A percentile compares a stretch with the other conserved stretches of the same genome.
phyloP scores from a whole-genome alignment of 2,888 invertebrate species.

The Encarsia formosa region DNA sequence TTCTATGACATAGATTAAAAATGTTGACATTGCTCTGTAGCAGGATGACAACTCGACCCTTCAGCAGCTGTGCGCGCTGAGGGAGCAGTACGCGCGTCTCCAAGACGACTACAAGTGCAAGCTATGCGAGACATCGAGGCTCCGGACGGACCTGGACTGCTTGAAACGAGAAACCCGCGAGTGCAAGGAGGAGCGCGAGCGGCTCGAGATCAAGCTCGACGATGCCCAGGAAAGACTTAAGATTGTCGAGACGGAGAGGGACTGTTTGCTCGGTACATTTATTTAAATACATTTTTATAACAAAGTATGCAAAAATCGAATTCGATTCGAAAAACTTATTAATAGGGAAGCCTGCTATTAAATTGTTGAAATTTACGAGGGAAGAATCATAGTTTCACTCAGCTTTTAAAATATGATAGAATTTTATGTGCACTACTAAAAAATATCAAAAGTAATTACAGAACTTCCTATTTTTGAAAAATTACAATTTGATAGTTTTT shows the following conservation, averaged over 20 bases:
- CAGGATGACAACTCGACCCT: conserved; percentile 44
- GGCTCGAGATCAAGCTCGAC: conserved; percentile 59
- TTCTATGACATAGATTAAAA: background rate
- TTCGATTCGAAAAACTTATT: no score
- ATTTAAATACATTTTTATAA: no score
- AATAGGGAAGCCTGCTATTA: no score
- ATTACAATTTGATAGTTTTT: no score
- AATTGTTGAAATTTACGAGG: no score
- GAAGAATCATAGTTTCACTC: no score
- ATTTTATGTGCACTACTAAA: no score
- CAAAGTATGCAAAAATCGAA: no score
- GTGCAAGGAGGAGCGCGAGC: conserved; percentile 53
- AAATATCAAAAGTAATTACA: no score
- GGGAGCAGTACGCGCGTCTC: conserved; percentile 59
- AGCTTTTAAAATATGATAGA: no score
- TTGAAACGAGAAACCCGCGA: conserved; percentile 50
- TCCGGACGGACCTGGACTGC: conserved; percentile 55
- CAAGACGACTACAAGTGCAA: conserved; percentile 68
- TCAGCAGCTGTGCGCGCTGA: conserved; percentile 53
- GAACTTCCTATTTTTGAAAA: no score
- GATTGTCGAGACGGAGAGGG: conserved; percentile 47
- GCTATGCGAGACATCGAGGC: conserved; percentile 61
- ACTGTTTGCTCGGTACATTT: conserved; percentile 43
- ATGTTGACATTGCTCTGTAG: no score
- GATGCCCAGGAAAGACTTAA: conserved; percentile 57